Percentiles rank a stretch among this genome's conserved stretches.
Conservation (phyloP, 2,888 invertebrate genomes). For the Stratiomys singularior region DNA sequence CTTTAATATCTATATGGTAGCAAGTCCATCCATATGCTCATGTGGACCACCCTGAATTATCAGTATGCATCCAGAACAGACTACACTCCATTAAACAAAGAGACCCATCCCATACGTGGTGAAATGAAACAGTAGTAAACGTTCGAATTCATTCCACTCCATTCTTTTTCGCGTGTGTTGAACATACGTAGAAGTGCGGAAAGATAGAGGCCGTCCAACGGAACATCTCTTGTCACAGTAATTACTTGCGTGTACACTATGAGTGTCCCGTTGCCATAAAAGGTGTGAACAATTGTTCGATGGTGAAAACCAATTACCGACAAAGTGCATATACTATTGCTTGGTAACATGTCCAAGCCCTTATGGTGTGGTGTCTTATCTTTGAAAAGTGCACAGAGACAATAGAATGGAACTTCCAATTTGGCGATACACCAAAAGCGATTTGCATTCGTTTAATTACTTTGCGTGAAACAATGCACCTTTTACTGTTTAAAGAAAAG, state of each 20-base stretch:
- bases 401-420: conserved; percentile 43
- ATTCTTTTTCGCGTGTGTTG: background rate
- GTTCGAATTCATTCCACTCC: background rate
- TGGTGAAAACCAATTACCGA: conserved; percentile 40
- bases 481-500: background rate
- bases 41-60: conserved; percentile 21
- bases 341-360: background rate
- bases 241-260: conserved; percentile 42
- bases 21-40: background rate
- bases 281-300: conserved; percentile 41
- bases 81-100: background rate
- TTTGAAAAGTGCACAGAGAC: conserved; percentile 14
- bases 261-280: conserved; percentile 33
- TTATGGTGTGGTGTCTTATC: conserved; percentile 23
- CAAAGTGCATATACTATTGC: background rate
- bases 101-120: background rate
- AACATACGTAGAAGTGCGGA: background rate
- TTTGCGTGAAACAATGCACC: conserved; percentile 8
- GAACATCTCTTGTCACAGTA: conserved; percentile 42
- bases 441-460: conserved; percentile 34
- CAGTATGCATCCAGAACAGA: background rate
- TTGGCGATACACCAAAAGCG: conserved; percentile 34
- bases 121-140: background rate
- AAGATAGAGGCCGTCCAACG: conserved; percentile 7
- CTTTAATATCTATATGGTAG: no score